Conservation (phyloP, 2,113 vertebrate species). For the Apteryx mantelli region DNA sequence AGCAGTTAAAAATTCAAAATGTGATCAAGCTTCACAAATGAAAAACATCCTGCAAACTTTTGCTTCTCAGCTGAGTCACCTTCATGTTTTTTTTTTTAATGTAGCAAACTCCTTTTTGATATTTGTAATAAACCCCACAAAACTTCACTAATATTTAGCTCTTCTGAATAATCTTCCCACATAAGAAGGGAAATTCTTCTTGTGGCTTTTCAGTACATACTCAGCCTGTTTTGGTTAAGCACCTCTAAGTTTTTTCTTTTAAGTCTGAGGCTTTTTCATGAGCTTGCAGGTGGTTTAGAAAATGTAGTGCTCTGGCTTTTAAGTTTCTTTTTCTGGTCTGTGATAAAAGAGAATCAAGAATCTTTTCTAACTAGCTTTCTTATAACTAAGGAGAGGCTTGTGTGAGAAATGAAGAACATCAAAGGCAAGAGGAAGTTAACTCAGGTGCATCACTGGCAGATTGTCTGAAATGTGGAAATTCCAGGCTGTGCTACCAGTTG, state of each 20-base stretch:
- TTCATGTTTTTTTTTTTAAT: not conserved
- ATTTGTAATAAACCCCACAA: constrained; percentile 48
- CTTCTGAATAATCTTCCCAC: constrained; percentile 67
- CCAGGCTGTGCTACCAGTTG: not conserved
- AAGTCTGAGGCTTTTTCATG: constrained; percentile 54
- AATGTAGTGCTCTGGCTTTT: constrained; percentile 55
- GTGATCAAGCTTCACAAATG: not conserved
- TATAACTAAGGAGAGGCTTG: constrained; percentile 5
- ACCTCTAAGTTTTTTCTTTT: constrained; percentile 54
- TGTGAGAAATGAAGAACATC: constrained; percentile 55
- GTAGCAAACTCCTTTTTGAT: constrained; percentile 43
- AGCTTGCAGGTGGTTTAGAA: constrained; percentile 65
- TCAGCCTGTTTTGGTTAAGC: constrained; percentile 50
- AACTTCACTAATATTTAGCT: constrained; percentile 33
- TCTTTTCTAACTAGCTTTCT: constrained; percentile 41
- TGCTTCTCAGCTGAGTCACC: constrained; percentile 18
- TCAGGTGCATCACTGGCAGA: constrained; percentile 40
- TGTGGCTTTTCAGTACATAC: constrained; percentile 57
- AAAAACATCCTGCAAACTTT: constrained; percentile 46
- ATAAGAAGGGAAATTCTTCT: constrained; percentile 59
- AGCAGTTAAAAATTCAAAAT: not conserved
- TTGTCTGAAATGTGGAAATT: constrained; percentile 26
- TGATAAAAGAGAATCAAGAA: constrained; percentile 70
- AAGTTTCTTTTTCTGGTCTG: constrained; percentile 57
- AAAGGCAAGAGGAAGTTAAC: constrained; percentile 55